Evolutionary conservation across 2,888 invertebrate genomes (phyloP), one percentile per base, ranked within the genome.

Genomic region (Mactromeris polynyma): DNA sequence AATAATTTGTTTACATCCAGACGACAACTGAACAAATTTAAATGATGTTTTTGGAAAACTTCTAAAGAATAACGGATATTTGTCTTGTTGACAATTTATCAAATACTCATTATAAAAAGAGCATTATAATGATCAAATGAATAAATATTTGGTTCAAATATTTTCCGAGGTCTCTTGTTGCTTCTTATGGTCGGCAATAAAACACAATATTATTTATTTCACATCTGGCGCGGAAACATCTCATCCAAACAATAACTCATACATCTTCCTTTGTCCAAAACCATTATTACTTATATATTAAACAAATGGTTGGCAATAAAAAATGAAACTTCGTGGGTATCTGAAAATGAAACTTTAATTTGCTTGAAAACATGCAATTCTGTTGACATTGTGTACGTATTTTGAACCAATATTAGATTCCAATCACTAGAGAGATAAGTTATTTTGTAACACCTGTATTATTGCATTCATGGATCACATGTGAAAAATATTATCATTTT

Each of bases 61-160:
- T 73, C 73, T 26, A 73, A 73, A 73, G 73, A 73, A 73, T 6
- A 73, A 36, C 36, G 7, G 4, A 4, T 73, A 19, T 36, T 73
- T 73, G 73, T 73, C 73, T 36, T 36, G 73, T 73, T 36, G 36
- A 73, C 73, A 73, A 73, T 73, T 73, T 36, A 73, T 73, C 73
- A 73, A 73, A 31, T 11, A 33, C 17, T 33, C 36, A 73, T 73
- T 33, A 36, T 14, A 4, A 69, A 33, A 9, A 73, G 19, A 36
- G 0, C 19, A 73, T 69, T n/a, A 3, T 58, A 36, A 26, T n/a
- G n/a, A 64, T n/a, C 26, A 64, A 3, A n/a, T 58, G n/a, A 7
- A 26, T 64, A 64, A 64, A 64, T 64, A 26, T 64, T 64, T 33
- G 33, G 17, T 26, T 11, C 33, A 73, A 73, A 73, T 73, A 73